Conservation (phyloP, 2,888 invertebrate species). For the Stenurella melanura region DNA sequence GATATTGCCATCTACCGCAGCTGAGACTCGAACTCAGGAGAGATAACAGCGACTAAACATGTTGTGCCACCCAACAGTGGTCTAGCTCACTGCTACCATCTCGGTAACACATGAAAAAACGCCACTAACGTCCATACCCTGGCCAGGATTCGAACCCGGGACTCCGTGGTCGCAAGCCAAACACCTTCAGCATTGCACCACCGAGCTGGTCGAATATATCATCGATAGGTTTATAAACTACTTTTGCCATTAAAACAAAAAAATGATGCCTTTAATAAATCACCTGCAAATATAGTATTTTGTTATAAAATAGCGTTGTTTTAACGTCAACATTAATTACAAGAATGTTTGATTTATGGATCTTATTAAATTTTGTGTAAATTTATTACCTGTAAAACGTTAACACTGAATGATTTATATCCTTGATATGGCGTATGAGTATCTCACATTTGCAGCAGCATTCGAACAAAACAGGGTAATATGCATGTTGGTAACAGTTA, state of each 20-base stretch:
- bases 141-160: no score
- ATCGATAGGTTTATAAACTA: neutral
- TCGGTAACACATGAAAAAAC: no score
- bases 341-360: slow-evolving; percentile 28
- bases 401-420: slow-evolving; percentile 33
- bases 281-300: neutral
- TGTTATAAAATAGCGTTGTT: slow-evolving; percentile 12
- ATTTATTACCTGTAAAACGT: slow-evolving; percentile 39
- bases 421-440: slow-evolving; percentile 28
- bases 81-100: no score
- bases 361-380: slow-evolving; percentile 37
- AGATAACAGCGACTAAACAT: no score
- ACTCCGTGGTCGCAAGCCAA: no score
- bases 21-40: no score
- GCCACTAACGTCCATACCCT: no score
- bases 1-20: no score
- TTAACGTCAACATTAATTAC: slow-evolving; percentile 20
- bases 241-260: neutral
- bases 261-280: neutral
- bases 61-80: no score
- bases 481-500: slow-evolving; percentile 6
- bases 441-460: slow-evolving; percentile 26
- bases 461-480: slow-evolving; percentile 3
- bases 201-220: no score
- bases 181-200: no score